Percentiles rank a stretch among this genome's conserved stretches.
These are phyloP conservation scores for Plecotus auritus DNA, from an alignment of 2,113 vertebrate species.

Conservation along the genomic window DNA sequence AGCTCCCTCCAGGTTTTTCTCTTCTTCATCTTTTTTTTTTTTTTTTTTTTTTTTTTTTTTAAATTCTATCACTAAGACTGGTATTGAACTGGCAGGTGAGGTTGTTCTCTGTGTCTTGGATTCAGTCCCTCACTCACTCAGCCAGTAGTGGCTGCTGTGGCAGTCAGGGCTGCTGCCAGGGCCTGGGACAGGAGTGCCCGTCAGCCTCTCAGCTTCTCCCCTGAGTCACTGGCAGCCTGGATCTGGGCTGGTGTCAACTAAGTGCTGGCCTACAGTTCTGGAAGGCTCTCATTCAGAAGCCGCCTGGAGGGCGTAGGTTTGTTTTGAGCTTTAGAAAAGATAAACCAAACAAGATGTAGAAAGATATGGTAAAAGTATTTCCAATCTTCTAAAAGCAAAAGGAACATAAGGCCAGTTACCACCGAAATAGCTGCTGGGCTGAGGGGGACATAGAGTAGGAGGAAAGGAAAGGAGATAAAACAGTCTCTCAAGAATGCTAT, in stretches of 20 bases:
- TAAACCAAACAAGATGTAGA: constrained; percentile 26
- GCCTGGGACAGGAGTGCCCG: not conserved
- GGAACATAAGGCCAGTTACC: not conserved
- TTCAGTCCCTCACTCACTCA: not conserved
- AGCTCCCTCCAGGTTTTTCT: not conserved
- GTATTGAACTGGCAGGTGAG: not conserved
- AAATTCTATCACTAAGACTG: not conserved
- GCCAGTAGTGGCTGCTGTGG: not conserved
- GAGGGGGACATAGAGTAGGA: not conserved
- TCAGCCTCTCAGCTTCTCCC: not conserved
- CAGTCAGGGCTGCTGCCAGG: not conserved
- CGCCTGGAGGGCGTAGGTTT: not conserved
- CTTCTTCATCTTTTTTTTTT: not conserved
- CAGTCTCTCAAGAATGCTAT: not conserved
- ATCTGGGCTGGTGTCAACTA: not conserved
- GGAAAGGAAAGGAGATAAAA: not conserved
- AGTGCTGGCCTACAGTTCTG: not conserved
- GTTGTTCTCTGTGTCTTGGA: not conserved
- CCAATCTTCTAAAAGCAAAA: not conserved
- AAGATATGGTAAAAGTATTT: not conserved
- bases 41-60: no score
- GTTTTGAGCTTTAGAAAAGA: constrained; percentile 9
- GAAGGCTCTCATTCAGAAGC: not conserved
- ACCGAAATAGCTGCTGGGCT: not conserved
- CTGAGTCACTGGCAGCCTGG: not conserved